Evolutionary conservation across 1,140 invertebrate species (phyloP).

Genomic region (Brachionus manjavacas): DNA sequence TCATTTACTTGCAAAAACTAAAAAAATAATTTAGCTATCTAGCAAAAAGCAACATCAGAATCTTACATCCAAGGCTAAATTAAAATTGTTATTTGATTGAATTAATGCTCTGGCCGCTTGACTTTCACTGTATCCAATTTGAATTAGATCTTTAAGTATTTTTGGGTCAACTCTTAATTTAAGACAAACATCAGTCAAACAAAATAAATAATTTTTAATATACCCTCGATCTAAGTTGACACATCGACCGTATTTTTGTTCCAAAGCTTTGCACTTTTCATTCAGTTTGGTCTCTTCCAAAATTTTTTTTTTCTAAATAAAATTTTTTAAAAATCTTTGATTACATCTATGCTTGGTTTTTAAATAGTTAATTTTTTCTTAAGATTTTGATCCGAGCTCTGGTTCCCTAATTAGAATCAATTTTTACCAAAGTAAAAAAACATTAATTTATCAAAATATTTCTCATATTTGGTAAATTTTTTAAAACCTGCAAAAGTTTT

Average conservation of each 20-base stretch:
- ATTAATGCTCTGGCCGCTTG: constrained; percentile 9
- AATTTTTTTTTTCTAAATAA: constrained; percentile 3
- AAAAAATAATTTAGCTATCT: neutral
- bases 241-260: constrained; percentile 28
- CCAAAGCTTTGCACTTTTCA: constrained; percentile 2
- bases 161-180: constrained; percentile 19
- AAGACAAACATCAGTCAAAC: neutral
- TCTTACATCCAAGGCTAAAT: constrained; percentile 22
- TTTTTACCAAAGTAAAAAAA: no score
- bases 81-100: constrained; percentile 8
- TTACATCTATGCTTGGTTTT: no score
- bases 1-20: neutral
- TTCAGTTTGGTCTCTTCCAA: neutral
- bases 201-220: neutral
- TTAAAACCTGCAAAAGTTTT: no score
- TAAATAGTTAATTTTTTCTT: no score
- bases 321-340: neutral
- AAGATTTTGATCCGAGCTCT: no score
- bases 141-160: neutral
- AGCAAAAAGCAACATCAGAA: neutral
- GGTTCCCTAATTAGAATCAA: no score
- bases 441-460: no score
- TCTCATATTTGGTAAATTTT: no score
- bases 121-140: constrained; percentile 13
- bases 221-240: neutral